Base-by-base conservation (phyloP, 2,888 invertebrate species). In the Epinotia brunnichana region DNA sequence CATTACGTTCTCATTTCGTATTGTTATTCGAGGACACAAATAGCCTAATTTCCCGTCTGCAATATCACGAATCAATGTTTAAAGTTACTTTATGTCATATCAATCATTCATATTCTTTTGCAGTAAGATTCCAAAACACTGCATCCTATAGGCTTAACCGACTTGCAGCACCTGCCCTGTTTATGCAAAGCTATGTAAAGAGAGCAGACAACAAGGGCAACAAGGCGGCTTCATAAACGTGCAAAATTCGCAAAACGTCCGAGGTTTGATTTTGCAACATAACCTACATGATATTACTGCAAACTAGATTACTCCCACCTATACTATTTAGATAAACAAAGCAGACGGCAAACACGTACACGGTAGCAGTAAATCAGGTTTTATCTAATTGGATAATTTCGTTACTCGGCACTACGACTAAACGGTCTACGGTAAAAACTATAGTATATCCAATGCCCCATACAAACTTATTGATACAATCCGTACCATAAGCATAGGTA, bases 361-460 rank as follows among this genome's bases (percentile, higher is more conserved):
- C 41, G 41, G 66, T 61, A 69, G 41, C 10, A 13, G 48, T 39
- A 66, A 71, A 66, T 66, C 70, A 60, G 19, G 70, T 71, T 71
- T 60, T 66, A 66, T 66, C 64, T 71, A 66, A 66, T 60, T 71
- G 66, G 21, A 60, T n/a, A 71, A 71, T 66, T 53, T 60, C 7
- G 5, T 59, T 48, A 57, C 56, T 11, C 24, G 13, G 24, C 17
- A 17, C 19, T 54, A 35, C 19, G 4, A 56, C 7, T 48, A 62
- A 39, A 57, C 17, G 17, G 15, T 41, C 19, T 68, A 59, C 48
- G 24, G 24, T 19, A 24, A 41, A 66, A 53, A 53, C 17, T 15
- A 53, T 35, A 48, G 17, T 21, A 3, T 15, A 24, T 35, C 41
- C 21, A 68, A 69, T 13, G 13, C 15, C 21, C 39, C n/a, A 21